These are phyloP conservation scores for Hirundo rustica DNA, from an alignment of 2,797 vertebrate genomes.

Conservation along the genomic window DNA sequence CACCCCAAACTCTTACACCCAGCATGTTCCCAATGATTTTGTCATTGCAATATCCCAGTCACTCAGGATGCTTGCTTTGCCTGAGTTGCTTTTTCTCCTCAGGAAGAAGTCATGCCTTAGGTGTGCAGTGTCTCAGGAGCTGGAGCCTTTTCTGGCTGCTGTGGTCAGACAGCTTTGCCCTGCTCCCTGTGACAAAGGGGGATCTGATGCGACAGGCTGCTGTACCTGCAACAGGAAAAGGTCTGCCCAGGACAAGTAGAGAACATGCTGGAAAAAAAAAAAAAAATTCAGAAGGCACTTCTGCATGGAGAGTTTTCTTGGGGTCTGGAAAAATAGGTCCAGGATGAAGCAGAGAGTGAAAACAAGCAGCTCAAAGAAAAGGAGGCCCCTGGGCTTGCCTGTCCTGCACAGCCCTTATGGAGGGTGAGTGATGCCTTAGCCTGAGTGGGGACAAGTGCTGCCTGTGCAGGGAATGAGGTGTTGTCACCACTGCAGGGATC, in stretches of 20 bases:
- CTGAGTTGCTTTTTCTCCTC: neutral
- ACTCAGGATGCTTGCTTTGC: neutral
- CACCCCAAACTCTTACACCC: neutral
- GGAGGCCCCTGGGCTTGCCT: neutral
- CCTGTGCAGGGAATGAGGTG: neutral
- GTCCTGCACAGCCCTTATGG: neutral
- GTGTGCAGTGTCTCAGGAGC: neutral
- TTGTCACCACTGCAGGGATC: neutral
- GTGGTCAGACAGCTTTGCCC: neutral
- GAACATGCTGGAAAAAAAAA: neutral
- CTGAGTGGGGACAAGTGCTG: too few relatives aligned
- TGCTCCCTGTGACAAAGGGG: neutral
- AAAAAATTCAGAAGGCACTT: neutral
- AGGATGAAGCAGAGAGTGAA: neutral
- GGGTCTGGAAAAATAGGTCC: neutral
- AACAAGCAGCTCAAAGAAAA: neutral
- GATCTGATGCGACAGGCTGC: neutral
- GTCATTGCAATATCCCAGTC: neutral
- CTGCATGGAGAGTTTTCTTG: neutral
- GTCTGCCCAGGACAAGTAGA: neutral
- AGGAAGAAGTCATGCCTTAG: fast-evolving
- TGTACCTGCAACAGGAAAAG: neutral
- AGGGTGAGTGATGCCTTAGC: neutral
- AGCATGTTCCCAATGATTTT: neutral
- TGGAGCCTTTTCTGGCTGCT: neutral